Evolutionary conservation across 2,888 invertebrate genomes (phyloP).

Genomic region (Brenthis hecate): DNA sequence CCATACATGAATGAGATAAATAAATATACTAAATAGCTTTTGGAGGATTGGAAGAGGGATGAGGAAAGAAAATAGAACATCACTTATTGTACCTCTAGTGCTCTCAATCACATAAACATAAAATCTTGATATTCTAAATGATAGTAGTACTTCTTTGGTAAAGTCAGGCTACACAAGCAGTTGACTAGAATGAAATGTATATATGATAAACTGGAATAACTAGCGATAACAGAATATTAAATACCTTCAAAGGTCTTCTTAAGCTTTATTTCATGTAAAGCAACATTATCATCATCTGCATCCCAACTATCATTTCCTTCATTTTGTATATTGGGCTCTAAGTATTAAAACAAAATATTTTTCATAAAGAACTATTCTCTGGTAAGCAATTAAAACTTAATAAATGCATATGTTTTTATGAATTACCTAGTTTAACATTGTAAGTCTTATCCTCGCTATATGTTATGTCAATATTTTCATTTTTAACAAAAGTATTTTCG

Average conservation of each 20-base stretch:
- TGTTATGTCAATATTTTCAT: slow-evolving; percentile 17
- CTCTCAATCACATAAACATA: no score
- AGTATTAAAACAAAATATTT: not conserved
- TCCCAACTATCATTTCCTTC: slow-evolving; percentile 64
- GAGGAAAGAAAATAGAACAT: no score
- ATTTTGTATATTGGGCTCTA: slow-evolving; percentile 39
- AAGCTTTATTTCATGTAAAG: slow-evolving; percentile 36
- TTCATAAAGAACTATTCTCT: not conserved
- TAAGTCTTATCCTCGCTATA: slow-evolving; percentile 25
- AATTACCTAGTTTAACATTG: slow-evolving; percentile 23
- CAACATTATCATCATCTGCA: slow-evolving; percentile 64
- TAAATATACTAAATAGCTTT: not conserved
- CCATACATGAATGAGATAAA: not conserved
- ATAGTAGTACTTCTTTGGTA: no score
- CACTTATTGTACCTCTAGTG: no score
- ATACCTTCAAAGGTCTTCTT: slow-evolving; percentile 29
- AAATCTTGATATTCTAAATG: no score
- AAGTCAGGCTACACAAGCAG: no score
- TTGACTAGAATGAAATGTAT: no score
- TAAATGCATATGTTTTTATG: no score
- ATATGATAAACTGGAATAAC: no score
- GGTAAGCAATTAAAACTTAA: no score
- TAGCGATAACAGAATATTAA: not conserved
- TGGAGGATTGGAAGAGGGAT: no score
- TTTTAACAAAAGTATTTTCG: slow-evolving; percentile 43